These are phyloP conservation scores for Urocolius indicus DNA, from an alignment of 2,113 vertebrate species.

Conservation along the genomic window DNA sequence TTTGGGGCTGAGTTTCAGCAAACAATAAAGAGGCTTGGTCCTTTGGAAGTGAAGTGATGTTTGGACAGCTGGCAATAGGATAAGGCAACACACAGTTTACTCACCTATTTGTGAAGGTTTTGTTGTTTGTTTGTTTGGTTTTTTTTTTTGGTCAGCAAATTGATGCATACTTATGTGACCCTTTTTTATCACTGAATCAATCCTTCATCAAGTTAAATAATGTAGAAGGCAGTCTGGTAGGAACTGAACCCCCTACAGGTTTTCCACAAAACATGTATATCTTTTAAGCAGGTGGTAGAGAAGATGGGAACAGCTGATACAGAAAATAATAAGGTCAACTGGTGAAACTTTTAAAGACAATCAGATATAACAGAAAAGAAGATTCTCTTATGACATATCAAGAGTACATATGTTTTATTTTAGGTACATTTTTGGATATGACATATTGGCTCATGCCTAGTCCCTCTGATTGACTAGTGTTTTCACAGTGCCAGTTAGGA, in stretches of 20 bases:
- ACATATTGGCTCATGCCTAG: neutral
- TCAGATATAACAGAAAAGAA: neutral
- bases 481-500: slow-evolving; percentile 16
- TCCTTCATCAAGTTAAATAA: neutral
- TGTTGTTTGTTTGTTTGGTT: too few relatives aligned
- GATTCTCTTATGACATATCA: neutral
- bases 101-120: neutral
- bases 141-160: neutral
- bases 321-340: neutral
- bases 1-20: neutral
- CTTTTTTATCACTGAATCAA: neutral
- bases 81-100: neutral
- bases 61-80: neutral
- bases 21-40: neutral
- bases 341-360: neutral
- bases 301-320: neutral
- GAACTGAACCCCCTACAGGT: neutral
- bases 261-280: neutral
- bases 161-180: neutral
- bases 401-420: neutral
- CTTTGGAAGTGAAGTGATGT: neutral
- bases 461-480: neutral
- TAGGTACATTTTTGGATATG: neutral
- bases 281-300: neutral
- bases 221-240: neutral